Evolutionary conservation across 2,113 vertebrate species (phyloP).

Genomic region (Tursiops truncatus): DNA sequence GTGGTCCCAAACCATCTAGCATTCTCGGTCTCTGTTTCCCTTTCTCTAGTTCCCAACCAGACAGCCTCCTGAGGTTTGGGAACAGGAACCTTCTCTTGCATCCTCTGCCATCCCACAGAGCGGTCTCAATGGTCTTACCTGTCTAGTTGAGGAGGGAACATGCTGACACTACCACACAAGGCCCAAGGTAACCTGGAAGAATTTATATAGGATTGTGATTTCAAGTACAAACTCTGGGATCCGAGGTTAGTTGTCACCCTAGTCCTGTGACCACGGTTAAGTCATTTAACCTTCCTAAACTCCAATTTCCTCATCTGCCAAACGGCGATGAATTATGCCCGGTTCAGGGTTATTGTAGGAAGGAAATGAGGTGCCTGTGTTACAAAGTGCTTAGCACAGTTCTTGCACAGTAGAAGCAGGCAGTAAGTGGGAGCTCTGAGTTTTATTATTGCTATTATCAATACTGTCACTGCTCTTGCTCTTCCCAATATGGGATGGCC

Average conservation of each 20-base stretch:
- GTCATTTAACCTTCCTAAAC: background rate
- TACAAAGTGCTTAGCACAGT: background rate
- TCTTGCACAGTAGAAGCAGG: background rate
- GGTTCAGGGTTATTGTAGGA: background rate
- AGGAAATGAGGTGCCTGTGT: background rate
- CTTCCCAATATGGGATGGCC: accelerated
- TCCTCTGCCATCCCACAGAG: background rate
- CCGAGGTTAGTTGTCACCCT: background rate
- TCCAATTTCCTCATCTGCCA: background rate
- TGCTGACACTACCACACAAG: background rate
- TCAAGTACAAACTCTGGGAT: background rate
- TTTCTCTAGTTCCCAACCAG: background rate
- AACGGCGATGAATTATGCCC: background rate
- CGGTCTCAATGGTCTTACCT: background rate
- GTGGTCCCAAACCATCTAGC: background rate
- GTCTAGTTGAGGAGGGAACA: background rate
- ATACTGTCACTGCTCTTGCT: accelerated
- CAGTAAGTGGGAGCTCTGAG: background rate
- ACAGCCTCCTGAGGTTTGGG: background rate
- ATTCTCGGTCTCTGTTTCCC: background rate
- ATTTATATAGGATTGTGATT: background rate
- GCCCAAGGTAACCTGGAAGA: background rate
- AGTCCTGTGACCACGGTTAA: background rate
- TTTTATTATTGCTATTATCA: background rate
- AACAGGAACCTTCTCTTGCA: background rate